Base-by-base conservation (phyloP, 53 echinoderm and acorn worm genomes). In the Actinopyga echinites region DNA sequence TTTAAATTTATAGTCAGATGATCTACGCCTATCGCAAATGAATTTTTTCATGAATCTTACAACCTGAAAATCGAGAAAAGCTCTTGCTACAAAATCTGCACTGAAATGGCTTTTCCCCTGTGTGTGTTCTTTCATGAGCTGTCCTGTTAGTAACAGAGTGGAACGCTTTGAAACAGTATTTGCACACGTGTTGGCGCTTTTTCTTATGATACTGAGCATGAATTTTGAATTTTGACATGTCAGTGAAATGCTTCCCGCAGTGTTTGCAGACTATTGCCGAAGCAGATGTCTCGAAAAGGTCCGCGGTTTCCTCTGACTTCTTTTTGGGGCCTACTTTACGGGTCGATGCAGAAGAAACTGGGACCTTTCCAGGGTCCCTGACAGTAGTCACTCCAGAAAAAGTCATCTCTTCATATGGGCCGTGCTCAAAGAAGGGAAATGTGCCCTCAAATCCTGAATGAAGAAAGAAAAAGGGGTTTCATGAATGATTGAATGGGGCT, bases 71-170 rank as follows among this genome's bases (percentile, higher is more conserved):
- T 26, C 43, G 40, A 2, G 74, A 24, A 24, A 74, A 74, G 1
- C 74, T 24, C n/a, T 29, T 42, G 38, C 42, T 26, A 49, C 74
- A 74, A 3, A 36, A 2, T 34, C n/a, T 34, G 11, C 74, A 74
- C 29, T 74, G n/a, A 44, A 36, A 74, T 9, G 74, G 74, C 25
- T 44, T 42, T 23, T 74, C 74, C 22, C 74, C 74, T 8, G 74
- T 74, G 52, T 74, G 74, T 5, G 44, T 21, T 13, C 74, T 74
- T 26, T 74, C 74, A 23, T 74, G 74, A 20, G 23, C 26, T 8
- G 23, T 20, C n/a, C n/a, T 74, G 42, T 74, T 49, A 23, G 35
- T 8, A 12, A 22, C 22, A 45, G 15, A 24, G 26, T 49, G 52
- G n/a, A 74, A 74, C 6, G 74, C 43, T 49, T 74, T 74, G n/a